Conservation (phyloP, 2,888 invertebrate species). For the Branchellion lobata region DNA sequence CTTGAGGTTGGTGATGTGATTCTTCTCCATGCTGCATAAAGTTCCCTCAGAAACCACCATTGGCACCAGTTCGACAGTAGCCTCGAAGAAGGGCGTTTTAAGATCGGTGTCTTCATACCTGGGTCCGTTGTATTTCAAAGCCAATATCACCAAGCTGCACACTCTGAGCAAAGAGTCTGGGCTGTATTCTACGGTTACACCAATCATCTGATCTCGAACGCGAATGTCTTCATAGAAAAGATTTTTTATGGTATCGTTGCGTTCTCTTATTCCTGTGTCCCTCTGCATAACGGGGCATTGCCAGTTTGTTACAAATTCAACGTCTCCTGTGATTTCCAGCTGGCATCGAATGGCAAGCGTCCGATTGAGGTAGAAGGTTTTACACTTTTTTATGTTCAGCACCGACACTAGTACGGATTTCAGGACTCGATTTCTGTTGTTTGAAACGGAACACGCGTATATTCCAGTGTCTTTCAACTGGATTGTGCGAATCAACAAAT, state of each 20-base stretch:
- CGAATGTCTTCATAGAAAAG: neutral
- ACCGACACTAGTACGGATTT: neutral
- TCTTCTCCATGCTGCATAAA: neutral
- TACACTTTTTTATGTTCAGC: neutral
- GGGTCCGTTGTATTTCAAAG: neutral
- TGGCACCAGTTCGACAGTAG: neutral
- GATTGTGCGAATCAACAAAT: neutral
- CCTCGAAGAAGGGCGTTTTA: neutral
- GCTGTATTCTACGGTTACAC: neutral
- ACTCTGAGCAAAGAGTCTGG: neutral
- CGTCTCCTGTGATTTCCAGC: neutral
- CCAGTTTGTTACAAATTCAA: slow-evolving; percentile 7
- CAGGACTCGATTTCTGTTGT: neutral
- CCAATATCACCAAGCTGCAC: neutral
- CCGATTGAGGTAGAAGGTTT: neutral
- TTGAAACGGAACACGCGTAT: neutral
- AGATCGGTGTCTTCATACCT: neutral
- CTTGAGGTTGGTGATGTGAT: neutral
- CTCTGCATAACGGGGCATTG: neutral
- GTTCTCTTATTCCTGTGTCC: neutral
- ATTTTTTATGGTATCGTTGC: neutral
- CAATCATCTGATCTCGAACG: neutral
- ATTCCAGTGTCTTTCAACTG: slow-evolving; percentile 1
- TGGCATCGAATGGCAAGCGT: neutral
- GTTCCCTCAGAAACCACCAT: neutral